Base-by-base conservation (phyloP, 2,888 invertebrate genomes). In the Punctoribates punctum region DNA sequence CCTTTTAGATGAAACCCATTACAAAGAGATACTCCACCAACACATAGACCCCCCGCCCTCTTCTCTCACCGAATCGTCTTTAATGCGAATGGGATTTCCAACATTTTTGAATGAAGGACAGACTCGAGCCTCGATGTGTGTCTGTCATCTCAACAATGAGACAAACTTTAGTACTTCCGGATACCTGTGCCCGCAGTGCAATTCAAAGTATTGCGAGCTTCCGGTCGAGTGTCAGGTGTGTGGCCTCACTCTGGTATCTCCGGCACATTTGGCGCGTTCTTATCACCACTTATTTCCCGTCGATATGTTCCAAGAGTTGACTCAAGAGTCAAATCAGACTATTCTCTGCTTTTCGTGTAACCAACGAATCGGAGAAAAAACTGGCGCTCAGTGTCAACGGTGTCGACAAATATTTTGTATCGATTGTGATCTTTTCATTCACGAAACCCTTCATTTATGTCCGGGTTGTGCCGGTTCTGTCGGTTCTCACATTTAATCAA, bases 231-330 rank as follows among this genome's bases (percentile, higher is more conserved):
- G 99, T 83, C 89, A 92, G 82, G 91, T 94, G 13, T 99, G 99
- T 85, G 94, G 86, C 0, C 87, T 99, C 77, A 97, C 96, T 6
- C 86, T 99, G 72, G 97, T 97, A 17, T 96, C 98, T 0, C 98
- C 99, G 0, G 97, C 98, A 27, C 99, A 99, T 86, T 87, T 99
- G 73, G 97, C 98, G 3, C 88, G 98, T 79, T 96, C 97, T 0
- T 97, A 97, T 84, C 97, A 98, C 83, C 98, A 99, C 85, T 87
- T 99, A 78, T 96, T 98, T 84, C 97, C 97, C 0, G 91, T 96
- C 72, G 90, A 91, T 65, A 88, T 90, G 73, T 99, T 92, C 82
- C 88, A 87, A 74, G 96, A 97, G 85, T 27, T 60, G 15, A 80
- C 91, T 83, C n/a, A 89, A 91, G 78, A 85, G 84, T 11, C 88